phyloP scores from a whole-genome alignment of 2,888 invertebrate genomes.

The Mesorhabditis spiculigera region DNA sequence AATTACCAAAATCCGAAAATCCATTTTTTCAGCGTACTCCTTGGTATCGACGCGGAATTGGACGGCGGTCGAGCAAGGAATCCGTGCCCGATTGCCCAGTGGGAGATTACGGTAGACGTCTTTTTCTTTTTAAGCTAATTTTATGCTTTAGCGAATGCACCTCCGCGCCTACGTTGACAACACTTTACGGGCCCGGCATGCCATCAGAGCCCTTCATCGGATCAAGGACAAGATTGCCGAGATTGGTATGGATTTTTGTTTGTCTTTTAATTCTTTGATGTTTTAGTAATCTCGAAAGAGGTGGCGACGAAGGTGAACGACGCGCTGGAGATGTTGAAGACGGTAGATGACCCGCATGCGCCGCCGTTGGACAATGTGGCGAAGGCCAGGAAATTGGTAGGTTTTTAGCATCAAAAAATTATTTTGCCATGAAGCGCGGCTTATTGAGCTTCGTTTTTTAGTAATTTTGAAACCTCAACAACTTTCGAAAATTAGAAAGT shows the following conservation, averaged over 20 bases:
- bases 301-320: neutral
- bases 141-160: conserved; percentile 16
- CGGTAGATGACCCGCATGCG: neutral
- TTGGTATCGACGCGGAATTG: conserved; percentile 33
- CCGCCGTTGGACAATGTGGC: neutral
- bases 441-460: too few species aligned
- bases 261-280: neutral
- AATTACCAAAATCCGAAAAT: neutral
- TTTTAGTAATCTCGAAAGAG: neutral
- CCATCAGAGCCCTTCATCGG: conserved; percentile 23
- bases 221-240: neutral
- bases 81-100: conserved; percentile 29
- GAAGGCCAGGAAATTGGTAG: neutral
- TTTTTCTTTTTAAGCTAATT: neutral
- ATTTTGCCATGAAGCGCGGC: neutral
- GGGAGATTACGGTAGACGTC: conserved; percentile 27
- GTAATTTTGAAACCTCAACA: too few species aligned
- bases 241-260: neutral
- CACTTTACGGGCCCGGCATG: conserved; percentile 30
- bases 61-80: conserved; percentile 24
- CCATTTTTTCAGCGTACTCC: conserved; percentile 22
- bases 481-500: conserved; percentile 14
- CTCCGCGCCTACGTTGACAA: conserved; percentile 35
- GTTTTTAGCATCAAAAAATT: neutral
- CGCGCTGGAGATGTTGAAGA: neutral